Evolutionary conservation across 2,113 vertebrate species (phyloP), one percentile per base, ranked within the genome.

Genomic region (Oreochromis aureus): DNA sequence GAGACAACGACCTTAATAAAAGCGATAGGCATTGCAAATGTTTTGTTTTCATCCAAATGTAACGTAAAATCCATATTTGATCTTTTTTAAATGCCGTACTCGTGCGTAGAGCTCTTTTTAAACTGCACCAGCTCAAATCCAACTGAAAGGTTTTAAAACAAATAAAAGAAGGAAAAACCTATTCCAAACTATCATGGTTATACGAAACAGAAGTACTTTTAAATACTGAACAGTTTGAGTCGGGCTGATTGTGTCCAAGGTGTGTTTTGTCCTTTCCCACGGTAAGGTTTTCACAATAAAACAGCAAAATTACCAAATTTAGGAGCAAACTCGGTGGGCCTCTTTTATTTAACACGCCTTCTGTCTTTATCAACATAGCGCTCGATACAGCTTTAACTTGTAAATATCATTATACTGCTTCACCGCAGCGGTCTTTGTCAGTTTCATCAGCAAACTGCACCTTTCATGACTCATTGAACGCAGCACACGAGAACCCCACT

Each of bases 121-220:
- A 73, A 93, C 92, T 93, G 93, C 92, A 94, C 90, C 90, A 86
- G 66, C 84, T 90, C 86, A 91, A 90, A 83, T 88, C 53, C 5
- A 86, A 66, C 2, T 27, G 48, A 80, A n/a, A 34, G 44, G 30
- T 71, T 78, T 10, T 48, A 58, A 24, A 69, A 79, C 6, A 69
- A 22, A 81, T 11, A 53, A 39, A 66, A 61, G 10, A 69, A 82
- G 83, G 73, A 36, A n/a, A 81, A 51, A 48, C 27, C 6, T 7
- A 11, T 41, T 32, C 19, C 24, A 19, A 82, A 85, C 86, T 18
- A 86, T 85, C 6, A 12, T 34, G 36, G 22, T 86, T 84, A 87
- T 78, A 16, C 59, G 18, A 69, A 19, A 53, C 3, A 69, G n/a
- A 84, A 83, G 78, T 22, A 27, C 54, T 10, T 58, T 90, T 58